A percentile compares a stretch with the other conserved stretches of the same genome.
phyloP scores from a whole-genome alignment of 2,888 invertebrate genomes.

The Acrobasis repandana region DNA sequence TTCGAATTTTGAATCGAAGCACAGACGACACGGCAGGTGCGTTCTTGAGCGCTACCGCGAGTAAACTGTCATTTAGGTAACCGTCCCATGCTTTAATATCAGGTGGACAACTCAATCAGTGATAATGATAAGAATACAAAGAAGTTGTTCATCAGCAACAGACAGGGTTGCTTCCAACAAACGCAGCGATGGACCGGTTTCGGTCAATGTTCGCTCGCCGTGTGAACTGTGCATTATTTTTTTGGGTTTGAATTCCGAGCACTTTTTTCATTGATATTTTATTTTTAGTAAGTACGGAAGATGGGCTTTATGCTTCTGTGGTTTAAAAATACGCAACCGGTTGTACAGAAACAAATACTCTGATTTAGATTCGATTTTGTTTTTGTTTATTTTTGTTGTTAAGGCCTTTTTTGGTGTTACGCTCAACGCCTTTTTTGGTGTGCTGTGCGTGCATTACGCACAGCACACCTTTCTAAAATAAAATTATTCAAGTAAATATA shows the following conservation, averaged over 20 bases:
- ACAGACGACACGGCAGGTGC: slow-evolving; percentile 42
- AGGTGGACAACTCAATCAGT: slow-evolving; percentile 68
- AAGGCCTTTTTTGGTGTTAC: not conserved
- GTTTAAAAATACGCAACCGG: not conserved
- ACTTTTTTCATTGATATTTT: slow-evolving; percentile 13
- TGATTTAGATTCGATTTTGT: not conserved
- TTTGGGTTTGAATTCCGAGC: slow-evolving; percentile 14
- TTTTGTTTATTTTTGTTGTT: not conserved
- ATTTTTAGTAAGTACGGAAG: slow-evolving; percentile 15
- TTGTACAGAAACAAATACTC: not conserved
- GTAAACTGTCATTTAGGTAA: slow-evolving; percentile 55
- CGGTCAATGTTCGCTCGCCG: slow-evolving; percentile 47
- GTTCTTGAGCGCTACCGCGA: slow-evolving; percentile 45
- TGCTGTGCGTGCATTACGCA: too few relatives aligned
- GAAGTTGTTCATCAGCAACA: slow-evolving; percentile 34
- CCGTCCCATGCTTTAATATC: slow-evolving; percentile 58
- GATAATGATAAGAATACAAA: slow-evolving; percentile 63
- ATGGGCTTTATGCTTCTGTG: not conserved
- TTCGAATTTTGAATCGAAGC: slow-evolving; percentile 35
- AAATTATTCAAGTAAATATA: too few relatives aligned
- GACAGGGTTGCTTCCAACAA: slow-evolving; percentile 31
- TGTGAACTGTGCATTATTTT: slow-evolving; percentile 30
- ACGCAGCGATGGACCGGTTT: slow-evolving; percentile 48
- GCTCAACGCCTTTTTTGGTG: not conserved
- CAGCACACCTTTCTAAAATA: too few relatives aligned